Conservation (phyloP, 2,113 vertebrate species). For the Thryonomys swinderianus region DNA sequence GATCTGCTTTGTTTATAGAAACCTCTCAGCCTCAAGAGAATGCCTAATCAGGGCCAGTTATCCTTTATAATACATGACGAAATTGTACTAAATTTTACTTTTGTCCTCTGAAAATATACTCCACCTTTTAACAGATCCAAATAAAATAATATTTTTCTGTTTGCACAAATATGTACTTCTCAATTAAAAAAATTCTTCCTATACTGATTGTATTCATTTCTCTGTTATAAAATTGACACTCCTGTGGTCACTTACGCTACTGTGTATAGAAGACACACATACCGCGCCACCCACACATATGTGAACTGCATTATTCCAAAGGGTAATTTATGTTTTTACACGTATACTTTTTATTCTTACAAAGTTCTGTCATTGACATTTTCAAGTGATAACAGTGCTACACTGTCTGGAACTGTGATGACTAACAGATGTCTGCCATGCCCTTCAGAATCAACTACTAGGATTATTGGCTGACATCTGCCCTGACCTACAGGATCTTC, state of each 20-base stretch:
- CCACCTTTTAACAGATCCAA: neutral
- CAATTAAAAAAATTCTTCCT: neutral
- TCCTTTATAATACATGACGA: neutral
- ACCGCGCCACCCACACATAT: neutral
- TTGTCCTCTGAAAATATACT: constrained; percentile 18
- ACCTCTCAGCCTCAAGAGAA: constrained; percentile 61
- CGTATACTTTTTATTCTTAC: neutral
- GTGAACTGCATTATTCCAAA: neutral
- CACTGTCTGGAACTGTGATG: too few species aligned
- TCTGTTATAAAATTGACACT: neutral
- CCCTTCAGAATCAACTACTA: too few species aligned
- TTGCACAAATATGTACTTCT: neutral
- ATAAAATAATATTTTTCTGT: neutral
- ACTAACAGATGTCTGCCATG: too few species aligned
- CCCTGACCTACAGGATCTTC: too few species aligned
- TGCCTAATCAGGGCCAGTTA: constrained; percentile 63
- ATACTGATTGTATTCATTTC: neutral
- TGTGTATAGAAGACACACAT: neutral
- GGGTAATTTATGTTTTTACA: neutral
- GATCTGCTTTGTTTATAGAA: constrained; percentile 74
- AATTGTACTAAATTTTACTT: constrained; percentile 59
- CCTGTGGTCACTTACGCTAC: neutral
- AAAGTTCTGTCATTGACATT: neutral
- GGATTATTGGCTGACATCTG: too few species aligned
- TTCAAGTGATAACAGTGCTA: neutral